Conservation (phyloP, 1,140 invertebrate species). For the Nylanderia fulva region DNA sequence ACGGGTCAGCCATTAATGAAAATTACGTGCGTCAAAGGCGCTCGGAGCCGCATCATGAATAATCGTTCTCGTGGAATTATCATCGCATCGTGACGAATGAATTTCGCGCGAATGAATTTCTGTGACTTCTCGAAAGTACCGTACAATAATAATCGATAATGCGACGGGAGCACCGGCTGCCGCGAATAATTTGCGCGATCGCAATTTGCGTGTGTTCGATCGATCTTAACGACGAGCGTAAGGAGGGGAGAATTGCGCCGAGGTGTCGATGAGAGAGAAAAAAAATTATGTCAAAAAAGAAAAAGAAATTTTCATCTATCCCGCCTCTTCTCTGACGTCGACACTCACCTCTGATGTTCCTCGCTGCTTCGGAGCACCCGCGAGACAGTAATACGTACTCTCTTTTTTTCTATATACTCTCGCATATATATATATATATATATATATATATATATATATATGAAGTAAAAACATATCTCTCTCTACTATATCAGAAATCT, state of each 20-base stretch:
- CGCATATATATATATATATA: too few species aligned
- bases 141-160: neutral
- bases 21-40: conserved; percentile 10
- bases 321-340: neutral
- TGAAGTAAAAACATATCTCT: neutral
- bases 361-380: neutral
- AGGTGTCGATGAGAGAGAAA: neutral
- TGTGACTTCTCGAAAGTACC: neutral
- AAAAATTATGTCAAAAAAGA: conserved; percentile 25
- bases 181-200: conserved; percentile 1
- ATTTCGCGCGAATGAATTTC: neutral
- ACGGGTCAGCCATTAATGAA: neutral
- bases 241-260: neutral
- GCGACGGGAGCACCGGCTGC: neutral
- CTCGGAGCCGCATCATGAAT: neutral
- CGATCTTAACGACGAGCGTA: neutral
- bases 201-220: neutral
- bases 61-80: neutral
- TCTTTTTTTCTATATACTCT: conserved; percentile 7
- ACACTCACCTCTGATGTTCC: conserved; percentile 36
- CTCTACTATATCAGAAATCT: conserved; percentile 33
- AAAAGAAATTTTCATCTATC: conserved; percentile 17
- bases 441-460: neutral
- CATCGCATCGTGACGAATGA: neutral
- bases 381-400: neutral